A percentile compares a stretch with the other conserved stretches of the same genome.
phyloP scores from a whole-genome alignment of 2,113 vertebrate species.

The Callipepla californica region DNA sequence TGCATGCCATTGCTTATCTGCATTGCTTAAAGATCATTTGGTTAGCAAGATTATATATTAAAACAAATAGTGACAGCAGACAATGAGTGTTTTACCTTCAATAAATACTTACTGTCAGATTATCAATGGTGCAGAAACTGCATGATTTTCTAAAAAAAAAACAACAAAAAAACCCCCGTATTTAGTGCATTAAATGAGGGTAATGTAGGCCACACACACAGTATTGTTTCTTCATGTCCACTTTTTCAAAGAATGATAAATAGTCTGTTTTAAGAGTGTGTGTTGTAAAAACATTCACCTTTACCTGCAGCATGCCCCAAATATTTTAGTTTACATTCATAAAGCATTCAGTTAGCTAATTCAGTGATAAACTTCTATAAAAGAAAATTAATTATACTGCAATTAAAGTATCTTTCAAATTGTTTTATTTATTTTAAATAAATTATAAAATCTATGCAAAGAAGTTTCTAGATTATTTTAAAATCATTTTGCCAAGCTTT shows the following conservation, averaged over 20 bases:
- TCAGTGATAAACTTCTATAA: slow-evolving; percentile 20
- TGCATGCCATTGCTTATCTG: slow-evolving; percentile 85
- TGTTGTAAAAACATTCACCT: slow-evolving; percentile 84
- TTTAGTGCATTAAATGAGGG: slow-evolving; percentile 81
- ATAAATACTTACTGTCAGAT: slow-evolving; percentile 90
- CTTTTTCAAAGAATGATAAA: slow-evolving; percentile 86
- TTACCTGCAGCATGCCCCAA: slow-evolving; percentile 79
- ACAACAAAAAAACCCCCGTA: too few species aligned
- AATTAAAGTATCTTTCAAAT: neutral
- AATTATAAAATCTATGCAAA: neutral
- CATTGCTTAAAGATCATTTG: slow-evolving; percentile 83
- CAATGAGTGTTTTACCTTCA: slow-evolving; percentile 84
- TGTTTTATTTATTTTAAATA: slow-evolving; percentile 1
- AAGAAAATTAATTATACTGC: neutral
- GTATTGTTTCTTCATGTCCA: slow-evolving; percentile 80
- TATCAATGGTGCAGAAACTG: slow-evolving; percentile 83
- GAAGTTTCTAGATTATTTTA: neutral
- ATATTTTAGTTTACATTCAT: slow-evolving; percentile 79
- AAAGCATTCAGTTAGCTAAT: slow-evolving; percentile 34
- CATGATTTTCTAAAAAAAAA: slow-evolving; percentile 75
- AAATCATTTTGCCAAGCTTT: neutral
- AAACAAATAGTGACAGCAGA: slow-evolving; percentile 86
- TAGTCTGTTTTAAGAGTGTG: slow-evolving; percentile 80
- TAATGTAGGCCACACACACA: slow-evolving; percentile 86
- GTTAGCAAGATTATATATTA: slow-evolving; percentile 86